Evolutionary conservation across 2,797 vertebrate species (phyloP), one percentile per base, ranked within the genome.

Genomic region (Paguma larvata): DNA sequence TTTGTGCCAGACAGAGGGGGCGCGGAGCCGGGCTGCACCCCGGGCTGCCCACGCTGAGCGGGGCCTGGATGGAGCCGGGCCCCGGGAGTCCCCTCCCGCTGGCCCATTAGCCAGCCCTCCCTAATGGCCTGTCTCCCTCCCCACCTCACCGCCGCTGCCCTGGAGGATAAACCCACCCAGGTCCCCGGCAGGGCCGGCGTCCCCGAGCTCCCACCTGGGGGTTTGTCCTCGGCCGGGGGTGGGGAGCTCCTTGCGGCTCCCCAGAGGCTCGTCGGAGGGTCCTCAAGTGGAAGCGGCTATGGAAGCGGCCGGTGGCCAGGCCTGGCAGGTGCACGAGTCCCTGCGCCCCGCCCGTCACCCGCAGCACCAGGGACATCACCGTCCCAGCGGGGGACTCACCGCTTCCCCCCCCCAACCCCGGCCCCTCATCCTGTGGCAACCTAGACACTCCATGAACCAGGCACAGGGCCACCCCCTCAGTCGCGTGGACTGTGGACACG

Each of bases 351-450:
- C 70, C 30, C 15, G 12, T 46, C 44, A 14, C 30, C 27, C 30
- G 41, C 0, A 0, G 18, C 21, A 27, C 3, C 0, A 6, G 73
- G 51, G 44, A 8, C 0, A 10, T 0, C 15, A 3, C 23, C 38
- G 3, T 38, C 14, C 3, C 3, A 44, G 3, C 4, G 6, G 25
- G 85, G 30, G 30, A 32, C 77, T 41, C 1, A 0, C 44, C 32
- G 32, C 87, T 68, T 72, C 85, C 56, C 19, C 14, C 2, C 38
- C 38, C 38, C 38, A n/a, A n/a, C n/a, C n/a, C n/a, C 41, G 59
- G 34, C 6, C 46, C 72, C 34, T 41, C 16, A 18, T 19, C 25
- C 51, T 13, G 21, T 30, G 19, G 19, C 90, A 32, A 0, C 2
- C 75, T 0, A 3, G 65, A 53, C 10, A 38, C 59, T 32, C 19